Evolutionary conservation across 2,113 vertebrate species (phyloP), one percentile per base, ranked within the genome.

Genomic region (Urocolius indicus): DNA sequence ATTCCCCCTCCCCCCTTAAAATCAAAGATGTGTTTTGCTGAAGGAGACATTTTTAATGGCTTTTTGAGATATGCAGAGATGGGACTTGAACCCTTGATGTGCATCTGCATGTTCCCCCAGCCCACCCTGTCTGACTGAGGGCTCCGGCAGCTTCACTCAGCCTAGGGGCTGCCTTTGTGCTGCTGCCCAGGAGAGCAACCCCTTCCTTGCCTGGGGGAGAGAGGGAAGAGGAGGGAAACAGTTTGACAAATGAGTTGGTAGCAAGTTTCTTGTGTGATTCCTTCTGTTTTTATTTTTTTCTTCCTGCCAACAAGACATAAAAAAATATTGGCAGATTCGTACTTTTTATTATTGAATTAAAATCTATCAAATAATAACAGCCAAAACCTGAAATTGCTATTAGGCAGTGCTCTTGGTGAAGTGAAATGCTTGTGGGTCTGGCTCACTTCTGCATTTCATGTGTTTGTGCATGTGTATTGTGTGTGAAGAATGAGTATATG

Each of bases 261-360:
- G 38, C 57, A 81, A 86, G 45, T 86, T 93, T 86, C 38, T 34
- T 69, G 17, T 20, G 16, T 6, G 23, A 3, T 34, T 49, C 29
- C 49, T 72, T 46, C 14, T 34, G 11, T 36, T 4, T 57, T 22
- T 32, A 21, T n/a, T 15, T 19, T 32, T 18, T 17, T 10, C 48
- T 51, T 68, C 11, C 61, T 94, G 88, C 73, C 68, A 65, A 61
- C 66, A 87, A 75, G 68, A 72, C 5, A 0, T 58, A 79, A 69
- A 17, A 75, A 74, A 83, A 90, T 71, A 57, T 86, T 90, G 90
- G 90, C 76, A 87, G 48, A 17, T 63, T 78, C 9, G 2, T 82
- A n/a, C 48, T 90, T 89, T 67, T 76, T 95, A 46, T 92, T 90
- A 83, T 90, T 84, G 82, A 96, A 90, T 96, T 96, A 94, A 95